These are phyloP conservation scores for Rhea americana DNA, from an alignment of 2,113 vertebrate species.

Conservation along the genomic window DNA sequence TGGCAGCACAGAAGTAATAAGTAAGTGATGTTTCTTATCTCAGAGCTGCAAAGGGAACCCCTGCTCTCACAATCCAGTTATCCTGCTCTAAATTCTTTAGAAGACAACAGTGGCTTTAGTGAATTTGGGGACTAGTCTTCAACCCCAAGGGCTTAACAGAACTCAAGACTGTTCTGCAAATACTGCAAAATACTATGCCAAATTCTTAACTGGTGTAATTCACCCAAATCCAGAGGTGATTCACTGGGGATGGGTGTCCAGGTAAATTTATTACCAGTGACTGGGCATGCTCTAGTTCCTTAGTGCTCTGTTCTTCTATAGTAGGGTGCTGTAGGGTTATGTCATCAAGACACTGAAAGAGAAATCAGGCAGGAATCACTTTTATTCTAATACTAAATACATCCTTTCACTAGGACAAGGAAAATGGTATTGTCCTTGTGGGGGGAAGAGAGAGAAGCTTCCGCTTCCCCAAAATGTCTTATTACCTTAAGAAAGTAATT, in stretches of 20 bases:
- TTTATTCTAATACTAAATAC: not conserved
- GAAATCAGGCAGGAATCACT: not conserved
- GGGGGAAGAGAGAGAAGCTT: not conserved
- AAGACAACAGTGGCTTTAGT: fast-evolving
- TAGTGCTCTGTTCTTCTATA: not conserved
- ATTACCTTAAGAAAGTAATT: conserved; percentile 40
- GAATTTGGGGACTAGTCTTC: not conserved
- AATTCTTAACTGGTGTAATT: not conserved
- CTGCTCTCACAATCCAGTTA: not conserved
- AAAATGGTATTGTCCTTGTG: not conserved
- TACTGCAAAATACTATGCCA: not conserved
- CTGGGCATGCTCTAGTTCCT: not conserved
- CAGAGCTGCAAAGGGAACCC: not conserved
- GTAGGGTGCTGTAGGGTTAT: not conserved
- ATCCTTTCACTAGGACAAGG: not conserved
- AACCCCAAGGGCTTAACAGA: not conserved
- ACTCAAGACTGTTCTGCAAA: not conserved
- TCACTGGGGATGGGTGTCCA: not conserved
- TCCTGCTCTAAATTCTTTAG: not conserved
- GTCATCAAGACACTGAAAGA: not conserved
- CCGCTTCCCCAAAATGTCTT: not conserved
- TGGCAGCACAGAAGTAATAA: not conserved
- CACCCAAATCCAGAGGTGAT: not conserved
- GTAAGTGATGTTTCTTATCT: not conserved
- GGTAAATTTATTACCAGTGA: not conserved